A percentile compares a stretch with the other conserved stretches of the same genome.
These are phyloP conservation scores for Trichogramma evanescens DNA, from an alignment of 2,888 invertebrate genomes.

Conservation along the genomic window DNA sequence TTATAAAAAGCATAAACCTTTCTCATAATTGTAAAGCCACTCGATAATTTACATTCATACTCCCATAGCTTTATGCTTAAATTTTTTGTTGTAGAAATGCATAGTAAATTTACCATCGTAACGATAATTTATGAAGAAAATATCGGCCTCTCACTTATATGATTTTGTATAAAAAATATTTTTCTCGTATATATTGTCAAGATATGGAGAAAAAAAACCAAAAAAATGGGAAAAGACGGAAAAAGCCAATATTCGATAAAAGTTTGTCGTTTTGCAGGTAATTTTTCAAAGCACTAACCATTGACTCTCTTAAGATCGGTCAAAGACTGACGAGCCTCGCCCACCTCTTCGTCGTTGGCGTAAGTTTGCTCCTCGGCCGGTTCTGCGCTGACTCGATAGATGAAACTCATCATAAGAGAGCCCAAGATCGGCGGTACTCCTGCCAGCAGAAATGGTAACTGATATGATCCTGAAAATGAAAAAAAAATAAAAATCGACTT, in stretches of 20 bases:
- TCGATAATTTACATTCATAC: no score
- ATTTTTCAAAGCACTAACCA: constrained; percentile 34
- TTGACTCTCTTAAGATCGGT: constrained; percentile 35
- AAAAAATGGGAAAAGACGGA: no score
- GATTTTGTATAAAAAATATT: neutral
- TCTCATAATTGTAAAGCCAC: no score
- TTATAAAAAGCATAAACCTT: no score
- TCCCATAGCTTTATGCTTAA: no score
- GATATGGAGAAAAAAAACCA: no score
- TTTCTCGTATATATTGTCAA: neutral
- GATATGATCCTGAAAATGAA: constrained; percentile 56
- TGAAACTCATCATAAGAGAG: constrained; percentile 62
- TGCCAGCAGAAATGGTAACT: constrained; percentile 71
- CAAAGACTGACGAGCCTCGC: constrained; percentile 22
- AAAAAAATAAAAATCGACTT: neutral
- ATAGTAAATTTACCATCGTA: no score
- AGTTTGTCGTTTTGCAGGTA: neutral
- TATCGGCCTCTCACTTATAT: neutral
- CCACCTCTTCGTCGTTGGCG: constrained; percentile 17
- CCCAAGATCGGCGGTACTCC: constrained; percentile 81
- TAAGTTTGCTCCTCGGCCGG: constrained; percentile 16
- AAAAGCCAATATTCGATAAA: neutral
- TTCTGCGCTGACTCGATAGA: constrained; percentile 52
- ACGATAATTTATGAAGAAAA: no score
- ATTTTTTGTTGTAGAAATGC: no score